Percentiles rank a stretch among this genome's conserved stretches.
phyloP scores from a whole-genome alignment of 1,140 invertebrate species.

The Drosophila biarmipes region DNA sequence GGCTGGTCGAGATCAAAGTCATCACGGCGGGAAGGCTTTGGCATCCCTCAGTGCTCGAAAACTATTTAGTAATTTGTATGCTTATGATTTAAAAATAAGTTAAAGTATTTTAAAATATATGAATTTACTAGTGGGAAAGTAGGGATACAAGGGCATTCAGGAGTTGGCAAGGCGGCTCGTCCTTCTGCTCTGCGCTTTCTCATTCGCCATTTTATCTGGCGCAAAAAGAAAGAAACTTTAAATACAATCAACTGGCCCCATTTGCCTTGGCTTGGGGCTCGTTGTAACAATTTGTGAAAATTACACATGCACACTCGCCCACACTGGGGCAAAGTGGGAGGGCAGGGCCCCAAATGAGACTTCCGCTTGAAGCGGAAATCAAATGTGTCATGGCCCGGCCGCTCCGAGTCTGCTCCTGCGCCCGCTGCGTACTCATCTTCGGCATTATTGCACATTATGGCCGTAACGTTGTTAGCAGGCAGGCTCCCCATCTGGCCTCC shows the following conservation, averaged over 20 bases:
- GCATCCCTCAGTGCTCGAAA: neutral
- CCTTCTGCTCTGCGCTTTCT: too few relatives aligned
- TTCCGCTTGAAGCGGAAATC: conserved; percentile 58
- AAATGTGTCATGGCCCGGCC: conserved; percentile 25
- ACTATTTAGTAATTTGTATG: too few relatives aligned
- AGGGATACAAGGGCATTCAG: conserved; percentile 1
- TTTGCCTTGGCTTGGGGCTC: conserved; percentile 48
- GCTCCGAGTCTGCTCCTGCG: neutral
- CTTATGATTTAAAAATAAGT: too few relatives aligned
- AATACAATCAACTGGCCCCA: conserved; percentile 59
- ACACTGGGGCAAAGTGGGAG: neutral
- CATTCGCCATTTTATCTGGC: conserved; percentile 25
- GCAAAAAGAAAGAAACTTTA: conserved; percentile 35
- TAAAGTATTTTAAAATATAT: neutral
- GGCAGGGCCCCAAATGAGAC: conserved; percentile 43
- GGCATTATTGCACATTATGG: conserved; percentile 67
- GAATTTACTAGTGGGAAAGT: too few relatives aligned
- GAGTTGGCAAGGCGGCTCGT: conserved; percentile 6
- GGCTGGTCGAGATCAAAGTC: neutral
- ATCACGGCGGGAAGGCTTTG: too few relatives aligned
- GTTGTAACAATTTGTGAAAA: conserved; percentile 61
- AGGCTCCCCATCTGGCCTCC: conserved; percentile 1
- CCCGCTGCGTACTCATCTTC: conserved; percentile 11
- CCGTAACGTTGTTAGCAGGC: conserved; percentile 56
- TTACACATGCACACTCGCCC: conserved; percentile 36